These are phyloP conservation scores for Chironomus striatipennis DNA, from an alignment of 1,140 invertebrate species.

Conservation along the genomic window DNA sequence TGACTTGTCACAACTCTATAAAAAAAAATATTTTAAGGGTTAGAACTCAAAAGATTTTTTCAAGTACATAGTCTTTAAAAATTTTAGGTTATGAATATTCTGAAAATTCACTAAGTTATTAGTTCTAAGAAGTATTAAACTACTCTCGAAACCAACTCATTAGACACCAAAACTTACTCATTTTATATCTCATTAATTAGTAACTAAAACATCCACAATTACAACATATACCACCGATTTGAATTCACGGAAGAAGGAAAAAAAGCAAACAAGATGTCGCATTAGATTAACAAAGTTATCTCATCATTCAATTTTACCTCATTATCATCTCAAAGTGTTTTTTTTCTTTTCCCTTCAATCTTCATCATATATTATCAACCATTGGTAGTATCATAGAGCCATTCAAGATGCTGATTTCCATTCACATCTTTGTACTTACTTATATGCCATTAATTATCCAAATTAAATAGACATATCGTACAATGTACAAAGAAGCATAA, in stretches of 20 bases:
- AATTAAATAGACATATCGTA: neutral
- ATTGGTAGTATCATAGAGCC: neutral
- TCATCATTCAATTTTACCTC: neutral
- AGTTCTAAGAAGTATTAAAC: too few species aligned
- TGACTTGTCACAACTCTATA: too few species aligned
- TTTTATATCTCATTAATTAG: too few species aligned
- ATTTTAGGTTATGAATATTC: too few species aligned
- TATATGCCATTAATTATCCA: constrained; percentile 2
- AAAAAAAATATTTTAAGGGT: too few species aligned
- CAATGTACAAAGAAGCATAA: neutral
- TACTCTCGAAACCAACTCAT: too few species aligned
- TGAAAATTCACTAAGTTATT: too few species aligned
- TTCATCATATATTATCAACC: neutral
- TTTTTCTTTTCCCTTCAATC: neutral
- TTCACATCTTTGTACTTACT: neutral
- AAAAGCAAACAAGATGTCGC: neutral
- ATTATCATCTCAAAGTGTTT: neutral
- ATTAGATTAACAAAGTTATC: constrained; percentile 6
- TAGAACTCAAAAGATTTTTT: too few species aligned
- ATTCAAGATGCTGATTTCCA: neutral
- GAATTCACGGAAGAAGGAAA: neutral
- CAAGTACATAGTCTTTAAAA: too few species aligned
- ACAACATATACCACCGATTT: too few species aligned
- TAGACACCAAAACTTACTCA: too few species aligned
- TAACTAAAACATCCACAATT: too few species aligned